These are phyloP conservation scores for Pammene fasciana DNA, from an alignment of 2,888 invertebrate species.

Conservation along the genomic window DNA sequence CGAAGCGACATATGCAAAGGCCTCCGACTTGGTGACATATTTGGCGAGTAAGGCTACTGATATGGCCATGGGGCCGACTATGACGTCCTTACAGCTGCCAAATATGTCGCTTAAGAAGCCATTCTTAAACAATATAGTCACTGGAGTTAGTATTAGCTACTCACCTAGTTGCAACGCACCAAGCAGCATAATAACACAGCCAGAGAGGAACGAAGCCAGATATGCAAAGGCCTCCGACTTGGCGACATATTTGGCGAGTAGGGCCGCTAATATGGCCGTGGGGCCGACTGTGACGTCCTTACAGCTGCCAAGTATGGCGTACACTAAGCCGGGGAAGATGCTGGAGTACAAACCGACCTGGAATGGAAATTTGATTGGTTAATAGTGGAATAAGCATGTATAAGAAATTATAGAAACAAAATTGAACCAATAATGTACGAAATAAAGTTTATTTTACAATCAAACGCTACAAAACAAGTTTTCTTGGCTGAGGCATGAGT, in stretches of 20 bases:
- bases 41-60: constrained; percentile 91
- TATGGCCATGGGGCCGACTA: constrained; percentile 94
- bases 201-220: constrained; percentile 88
- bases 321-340: constrained; percentile 95
- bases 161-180: constrained; percentile 88
- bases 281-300: constrained; percentile 92
- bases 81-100: constrained; percentile 91
- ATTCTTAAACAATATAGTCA: too few relatives aligned
- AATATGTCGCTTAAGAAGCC: constrained; percentile 94
- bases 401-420: too few relatives aligned
- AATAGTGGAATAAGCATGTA: too few relatives aligned
- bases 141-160: background rate
- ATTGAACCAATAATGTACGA: too few relatives aligned
- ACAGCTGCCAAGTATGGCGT: constrained; percentile 93
- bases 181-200: constrained; percentile 87
- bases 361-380: constrained; percentile 33
- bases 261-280: constrained; percentile 94
- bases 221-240: constrained; percentile 87
- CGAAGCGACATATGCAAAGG: constrained; percentile 87
- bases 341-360: constrained; percentile 95
- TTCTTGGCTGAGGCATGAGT: too few relatives aligned
- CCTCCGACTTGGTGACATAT: constrained; percentile 85
- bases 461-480: too few relatives aligned
- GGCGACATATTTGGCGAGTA: constrained; percentile 88
- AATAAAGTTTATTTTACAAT: too few relatives aligned